Evolutionary conservation across 2,797 vertebrate species (phyloP).

Genomic region (Parambassis ranga): DNA sequence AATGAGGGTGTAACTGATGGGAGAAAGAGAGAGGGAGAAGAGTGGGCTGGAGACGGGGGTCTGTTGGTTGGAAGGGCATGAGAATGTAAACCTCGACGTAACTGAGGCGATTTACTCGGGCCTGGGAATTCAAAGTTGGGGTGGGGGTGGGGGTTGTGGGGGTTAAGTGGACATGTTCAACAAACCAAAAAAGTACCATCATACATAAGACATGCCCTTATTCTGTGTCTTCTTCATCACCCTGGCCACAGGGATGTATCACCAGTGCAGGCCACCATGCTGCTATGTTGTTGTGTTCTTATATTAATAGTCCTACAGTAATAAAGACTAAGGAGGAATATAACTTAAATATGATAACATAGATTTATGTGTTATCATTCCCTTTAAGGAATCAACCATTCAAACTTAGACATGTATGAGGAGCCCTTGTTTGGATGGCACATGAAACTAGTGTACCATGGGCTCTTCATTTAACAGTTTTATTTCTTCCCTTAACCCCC

Average conservation of each 20-base stretch:
- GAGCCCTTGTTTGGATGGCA: conserved; percentile 33
- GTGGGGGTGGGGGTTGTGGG: conserved; percentile 15
- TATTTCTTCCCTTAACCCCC: conserved; percentile 24
- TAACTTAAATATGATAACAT: conserved; percentile 28
- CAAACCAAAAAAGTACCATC: conserved; percentile 47
- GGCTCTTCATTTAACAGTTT: conserved; percentile 30
- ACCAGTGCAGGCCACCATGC: neutral
- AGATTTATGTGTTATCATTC: conserved; percentile 46
- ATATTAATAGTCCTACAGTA: neutral
- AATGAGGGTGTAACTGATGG: conserved; percentile 71
- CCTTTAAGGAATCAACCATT: conserved; percentile 23
- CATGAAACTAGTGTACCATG: conserved; percentile 38
- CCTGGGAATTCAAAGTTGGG: conserved; percentile 70
- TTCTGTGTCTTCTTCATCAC: neutral
- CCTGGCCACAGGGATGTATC: conserved; percentile 8
- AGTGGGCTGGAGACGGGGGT: conserved; percentile 38
- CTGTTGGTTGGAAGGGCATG: conserved; percentile 72
- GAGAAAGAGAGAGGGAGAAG: conserved; percentile 43
- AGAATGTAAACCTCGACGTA: conserved; percentile 78
- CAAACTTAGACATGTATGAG: conserved; percentile 22
- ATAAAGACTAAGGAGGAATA: neutral
- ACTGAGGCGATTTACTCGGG: conserved; percentile 72
- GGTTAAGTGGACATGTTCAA: conserved; percentile 49
- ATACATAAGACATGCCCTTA: conserved; percentile 37
- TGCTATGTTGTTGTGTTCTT: neutral